A percentile compares a stretch with the other conserved stretches of the same genome.
Conservation (phyloP, 1,140 invertebrate genomes). For the Ylistrum balloti region DNA sequence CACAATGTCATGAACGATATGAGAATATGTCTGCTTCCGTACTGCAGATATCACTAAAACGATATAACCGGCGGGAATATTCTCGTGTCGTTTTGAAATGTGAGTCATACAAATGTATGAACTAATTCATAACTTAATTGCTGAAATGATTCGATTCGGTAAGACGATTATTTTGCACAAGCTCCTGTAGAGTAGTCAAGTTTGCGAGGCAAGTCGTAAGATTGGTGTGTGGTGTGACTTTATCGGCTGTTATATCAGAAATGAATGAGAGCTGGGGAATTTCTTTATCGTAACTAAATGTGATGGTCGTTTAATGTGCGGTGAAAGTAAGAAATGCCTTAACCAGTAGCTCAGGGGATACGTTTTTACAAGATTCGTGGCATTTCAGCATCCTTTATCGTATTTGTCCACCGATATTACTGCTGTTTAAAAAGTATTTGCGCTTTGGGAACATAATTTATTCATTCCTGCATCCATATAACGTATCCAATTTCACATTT, state of each 20-base stretch:
- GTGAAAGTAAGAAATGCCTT: not conserved
- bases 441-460: not conserved
- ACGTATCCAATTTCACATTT: not conserved
- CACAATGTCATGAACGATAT: too few relatives aligned
- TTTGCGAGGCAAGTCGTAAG: not conserved
- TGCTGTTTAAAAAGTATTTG: not conserved
- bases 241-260: not conserved
- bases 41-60: too few relatives aligned
- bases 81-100: not conserved
- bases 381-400: not conserved
- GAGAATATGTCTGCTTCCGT: too few relatives aligned
- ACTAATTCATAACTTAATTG: slow-evolving; percentile 8
- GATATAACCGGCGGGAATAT: not conserved
- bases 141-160: slow-evolving; percentile 6
- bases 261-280: not conserved
- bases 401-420: not conserved
- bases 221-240: not conserved
- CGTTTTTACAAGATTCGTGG: not conserved
- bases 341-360: not conserved
- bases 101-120: slow-evolving; percentile 33
- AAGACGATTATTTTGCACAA: not conserved
- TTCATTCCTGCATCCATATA: not conserved
- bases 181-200: not conserved
- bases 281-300: slow-evolving; percentile 17
- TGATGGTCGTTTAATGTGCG: not conserved